Percentiles rank a stretch among this genome's conserved stretches.
Conservation (phyloP, 2,888 invertebrate species). For the Acronicta aceris region DNA sequence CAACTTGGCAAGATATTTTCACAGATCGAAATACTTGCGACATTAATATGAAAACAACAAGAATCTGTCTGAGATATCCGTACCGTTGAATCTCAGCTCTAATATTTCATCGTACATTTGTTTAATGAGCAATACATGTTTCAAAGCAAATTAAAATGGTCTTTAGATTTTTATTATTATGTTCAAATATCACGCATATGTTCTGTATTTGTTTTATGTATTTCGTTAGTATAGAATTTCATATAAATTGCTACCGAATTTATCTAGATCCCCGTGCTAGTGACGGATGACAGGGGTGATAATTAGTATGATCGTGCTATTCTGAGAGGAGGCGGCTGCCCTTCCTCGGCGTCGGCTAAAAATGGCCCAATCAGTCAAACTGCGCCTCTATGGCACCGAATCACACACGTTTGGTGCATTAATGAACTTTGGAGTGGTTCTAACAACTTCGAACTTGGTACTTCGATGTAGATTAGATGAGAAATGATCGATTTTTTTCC, state of each 20-base stretch:
- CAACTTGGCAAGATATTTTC: constrained; percentile 16
- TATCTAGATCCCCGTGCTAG: constrained; percentile 66
- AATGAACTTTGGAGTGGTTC: constrained; percentile 60
- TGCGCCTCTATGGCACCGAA: constrained; percentile 57
- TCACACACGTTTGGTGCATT: constrained; percentile 66
- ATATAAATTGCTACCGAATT: constrained; percentile 75
- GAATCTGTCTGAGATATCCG: constrained; percentile 19
- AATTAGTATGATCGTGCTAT: constrained; percentile 85
- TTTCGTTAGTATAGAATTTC: constrained; percentile 62
- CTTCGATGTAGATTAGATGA: background rate
- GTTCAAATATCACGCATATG: constrained; percentile 32
- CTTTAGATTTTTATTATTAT: constrained; percentile 20
- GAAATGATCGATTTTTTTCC: background rate
- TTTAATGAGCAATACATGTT: constrained; percentile 57
- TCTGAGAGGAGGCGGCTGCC: constrained; percentile 69
- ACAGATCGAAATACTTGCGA: constrained; percentile 24
- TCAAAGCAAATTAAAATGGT: constrained; percentile 51
- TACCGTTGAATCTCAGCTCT: constrained; percentile 28
- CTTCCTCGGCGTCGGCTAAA: constrained; percentile 77
- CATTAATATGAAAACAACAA: constrained; percentile 37
- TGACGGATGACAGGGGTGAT: constrained; percentile 80
- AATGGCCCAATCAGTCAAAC: constrained; percentile 88
- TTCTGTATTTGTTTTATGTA: constrained; percentile 23
- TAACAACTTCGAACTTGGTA: constrained; percentile 32
- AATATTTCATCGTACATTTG: constrained; percentile 46